Conservation (phyloP, 2,888 invertebrate species). For the Eulithis prunata region DNA sequence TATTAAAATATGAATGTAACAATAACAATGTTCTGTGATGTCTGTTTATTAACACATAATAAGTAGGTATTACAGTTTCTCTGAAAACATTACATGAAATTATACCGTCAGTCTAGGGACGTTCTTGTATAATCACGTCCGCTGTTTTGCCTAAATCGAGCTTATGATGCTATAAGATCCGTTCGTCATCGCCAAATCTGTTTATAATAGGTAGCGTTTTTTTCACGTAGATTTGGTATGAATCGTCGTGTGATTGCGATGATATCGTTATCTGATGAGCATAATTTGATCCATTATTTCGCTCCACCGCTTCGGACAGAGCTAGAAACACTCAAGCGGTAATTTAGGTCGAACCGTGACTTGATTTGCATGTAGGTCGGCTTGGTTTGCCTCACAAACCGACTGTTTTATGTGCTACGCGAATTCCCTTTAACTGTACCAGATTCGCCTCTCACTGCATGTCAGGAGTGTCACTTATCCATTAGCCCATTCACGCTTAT, state of each 20-base stretch:
- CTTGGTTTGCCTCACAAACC: constrained; percentile 58
- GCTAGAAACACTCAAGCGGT: constrained; percentile 62
- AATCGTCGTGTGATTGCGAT: constrained; percentile 67
- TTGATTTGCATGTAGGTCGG: constrained; percentile 78
- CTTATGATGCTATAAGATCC: constrained; percentile 57
- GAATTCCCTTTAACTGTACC: constrained; percentile 16
- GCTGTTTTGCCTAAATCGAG: constrained; percentile 54
- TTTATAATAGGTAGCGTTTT: constrained; percentile 71
- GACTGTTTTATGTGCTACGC: constrained; percentile 54
- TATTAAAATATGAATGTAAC: too few species aligned
- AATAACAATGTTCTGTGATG: not conserved
- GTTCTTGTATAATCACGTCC: constrained; percentile 57
- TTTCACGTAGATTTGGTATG: constrained; percentile 62
- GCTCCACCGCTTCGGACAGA: constrained; percentile 60
- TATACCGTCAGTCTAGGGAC: constrained; percentile 45
- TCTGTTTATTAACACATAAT: not conserved
- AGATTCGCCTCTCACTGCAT: constrained; percentile 51
- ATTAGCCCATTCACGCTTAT: constrained; percentile 25
- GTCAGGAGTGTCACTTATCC: constrained; percentile 50
- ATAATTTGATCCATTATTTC: constrained; percentile 70
- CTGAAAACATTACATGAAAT: constrained; percentile 40
- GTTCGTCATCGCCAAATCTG: constrained; percentile 71
- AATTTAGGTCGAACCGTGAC: constrained; percentile 79
- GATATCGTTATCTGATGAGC: constrained; percentile 67
- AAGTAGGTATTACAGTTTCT: constrained; percentile 22